A percentile compares a stretch with the other conserved stretches of the same genome.
These are phyloP conservation scores for Catocala fraxini DNA, from an alignment of 2,888 invertebrate species.

Conservation along the genomic window DNA sequence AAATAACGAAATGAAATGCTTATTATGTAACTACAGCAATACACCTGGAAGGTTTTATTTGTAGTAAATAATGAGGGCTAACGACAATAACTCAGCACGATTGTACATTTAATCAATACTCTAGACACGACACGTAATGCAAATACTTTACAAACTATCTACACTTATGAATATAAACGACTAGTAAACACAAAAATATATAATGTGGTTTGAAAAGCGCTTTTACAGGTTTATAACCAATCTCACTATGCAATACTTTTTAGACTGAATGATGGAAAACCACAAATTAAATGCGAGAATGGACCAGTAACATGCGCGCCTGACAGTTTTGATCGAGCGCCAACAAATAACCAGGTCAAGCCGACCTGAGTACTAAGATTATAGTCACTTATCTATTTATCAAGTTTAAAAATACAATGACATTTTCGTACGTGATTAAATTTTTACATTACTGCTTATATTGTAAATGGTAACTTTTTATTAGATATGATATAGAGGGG, in stretches of 20 bases:
- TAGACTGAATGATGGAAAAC: slow-evolving; percentile 43
- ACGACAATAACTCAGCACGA: too few relatives aligned
- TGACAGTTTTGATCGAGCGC: slow-evolving; percentile 71
- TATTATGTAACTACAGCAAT: slow-evolving; percentile 27
- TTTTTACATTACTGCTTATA: slow-evolving; percentile 17
- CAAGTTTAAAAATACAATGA: slow-evolving; percentile 49
- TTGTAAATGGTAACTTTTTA: slow-evolving; percentile 20
- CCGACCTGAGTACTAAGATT: slow-evolving; percentile 53
- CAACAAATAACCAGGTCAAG: slow-evolving; percentile 65
- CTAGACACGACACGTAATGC: slow-evolving; percentile 25
- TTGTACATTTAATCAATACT: slow-evolving; percentile 38
- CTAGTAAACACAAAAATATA: slow-evolving; percentile 11
- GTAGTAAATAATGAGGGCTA: slow-evolving; percentile 7
- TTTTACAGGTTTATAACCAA: slow-evolving; percentile 7
- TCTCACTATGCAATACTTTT: slow-evolving; percentile 23
- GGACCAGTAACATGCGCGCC: slow-evolving; percentile 62
- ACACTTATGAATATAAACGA: slow-evolving; percentile 29
- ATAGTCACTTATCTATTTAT: slow-evolving; percentile 46
- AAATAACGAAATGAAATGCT: slow-evolving; percentile 32
- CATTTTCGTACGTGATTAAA: slow-evolving; percentile 12
- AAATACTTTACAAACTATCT: slow-evolving; percentile 22
- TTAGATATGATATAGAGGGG: neutral
- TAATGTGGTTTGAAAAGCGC: slow-evolving; percentile 21
- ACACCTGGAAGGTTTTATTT: neutral
- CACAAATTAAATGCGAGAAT: slow-evolving; percentile 67